A percentile compares a stretch with the other conserved stretches of the same genome.
These are phyloP conservation scores for Pterocles gutturalis DNA, from an alignment of 2,113 vertebrate species.

Conservation along the genomic window DNA sequence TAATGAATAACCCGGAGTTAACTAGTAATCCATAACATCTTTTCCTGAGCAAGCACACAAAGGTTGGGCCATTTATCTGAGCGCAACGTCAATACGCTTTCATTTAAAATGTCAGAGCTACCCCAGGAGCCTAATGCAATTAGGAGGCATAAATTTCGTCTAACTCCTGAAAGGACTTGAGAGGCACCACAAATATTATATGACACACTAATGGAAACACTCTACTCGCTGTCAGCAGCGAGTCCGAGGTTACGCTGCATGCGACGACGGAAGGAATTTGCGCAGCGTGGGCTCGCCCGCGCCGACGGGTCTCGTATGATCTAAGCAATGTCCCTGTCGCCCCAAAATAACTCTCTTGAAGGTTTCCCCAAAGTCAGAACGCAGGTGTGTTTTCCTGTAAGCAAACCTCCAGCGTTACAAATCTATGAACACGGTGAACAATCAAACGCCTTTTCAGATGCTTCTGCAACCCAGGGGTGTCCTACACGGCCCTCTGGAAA, in stretches of 20 bases:
- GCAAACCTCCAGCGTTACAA: neutral
- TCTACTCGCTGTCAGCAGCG: neutral
- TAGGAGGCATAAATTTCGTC: slow-evolving; percentile 17
- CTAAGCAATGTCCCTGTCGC: fast-evolving
- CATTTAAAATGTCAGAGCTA: neutral
- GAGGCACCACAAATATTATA: neutral
- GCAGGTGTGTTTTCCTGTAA: neutral
- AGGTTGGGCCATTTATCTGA: slow-evolving; percentile 34
- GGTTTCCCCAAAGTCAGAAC: neutral
- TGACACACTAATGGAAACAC: slow-evolving; percentile 41
- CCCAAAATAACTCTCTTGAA: neutral
- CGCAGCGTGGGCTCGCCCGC: fast-evolving
- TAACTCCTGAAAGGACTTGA: neutral
- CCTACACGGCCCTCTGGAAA: neutral
- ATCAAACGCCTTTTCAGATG: neutral
- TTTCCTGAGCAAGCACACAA: slow-evolving; percentile 38
- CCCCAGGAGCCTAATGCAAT: slow-evolving; percentile 1
- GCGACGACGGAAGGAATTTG: fast-evolving
- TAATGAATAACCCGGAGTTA: slow-evolving; percentile 66
- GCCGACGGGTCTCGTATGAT: neutral
- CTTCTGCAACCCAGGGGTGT: neutral
- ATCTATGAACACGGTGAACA: neutral
- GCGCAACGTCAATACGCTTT: neutral
- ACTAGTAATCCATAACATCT: slow-evolving; percentile 40
- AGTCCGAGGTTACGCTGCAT: neutral